Evolutionary conservation across 92 coral and sea anemone genomes (phyloP).

Genomic region (Montipora capitata): DNA sequence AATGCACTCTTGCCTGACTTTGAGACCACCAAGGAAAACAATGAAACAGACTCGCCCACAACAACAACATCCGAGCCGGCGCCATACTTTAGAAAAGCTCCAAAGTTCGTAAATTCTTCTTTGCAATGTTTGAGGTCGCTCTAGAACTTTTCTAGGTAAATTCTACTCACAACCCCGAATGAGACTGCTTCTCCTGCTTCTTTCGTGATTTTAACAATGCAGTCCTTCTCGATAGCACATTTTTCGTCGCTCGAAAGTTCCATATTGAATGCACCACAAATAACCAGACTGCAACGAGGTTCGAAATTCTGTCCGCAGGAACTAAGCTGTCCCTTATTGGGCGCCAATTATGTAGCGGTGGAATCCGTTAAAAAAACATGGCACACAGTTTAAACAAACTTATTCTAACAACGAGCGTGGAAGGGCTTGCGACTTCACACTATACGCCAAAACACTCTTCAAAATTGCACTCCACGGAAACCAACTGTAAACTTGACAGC

Average conservation of each 20-base stretch:
- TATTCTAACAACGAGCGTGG: constrained; percentile 5
- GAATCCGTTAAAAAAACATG: background rate
- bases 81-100: constrained; percentile 12
- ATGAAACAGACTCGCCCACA: background rate
- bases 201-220: constrained; percentile 3
- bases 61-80: background rate
- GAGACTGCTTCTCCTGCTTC: constrained; percentile 14
- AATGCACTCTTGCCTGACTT: background rate
- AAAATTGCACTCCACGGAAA: too few species aligned
- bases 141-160: constrained; percentile 12
- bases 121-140: constrained; percentile 5
- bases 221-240: constrained; percentile 19
- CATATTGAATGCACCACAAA: background rate
- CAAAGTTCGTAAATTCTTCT: constrained; percentile 14
- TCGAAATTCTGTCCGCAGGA: constrained; percentile 1
- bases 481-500: too few species aligned
- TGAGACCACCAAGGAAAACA: background rate
- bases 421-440: background rate
- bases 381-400: background rate
- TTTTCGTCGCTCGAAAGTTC: constrained; percentile 11
- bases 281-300: background rate
- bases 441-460: background rate
- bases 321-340: constrained; percentile 16
- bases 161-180: background rate
- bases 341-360: constrained; percentile 30